phyloP scores from a whole-genome alignment of 1,140 invertebrate genomes.

The Oryzaephilus surinamensis region DNA sequence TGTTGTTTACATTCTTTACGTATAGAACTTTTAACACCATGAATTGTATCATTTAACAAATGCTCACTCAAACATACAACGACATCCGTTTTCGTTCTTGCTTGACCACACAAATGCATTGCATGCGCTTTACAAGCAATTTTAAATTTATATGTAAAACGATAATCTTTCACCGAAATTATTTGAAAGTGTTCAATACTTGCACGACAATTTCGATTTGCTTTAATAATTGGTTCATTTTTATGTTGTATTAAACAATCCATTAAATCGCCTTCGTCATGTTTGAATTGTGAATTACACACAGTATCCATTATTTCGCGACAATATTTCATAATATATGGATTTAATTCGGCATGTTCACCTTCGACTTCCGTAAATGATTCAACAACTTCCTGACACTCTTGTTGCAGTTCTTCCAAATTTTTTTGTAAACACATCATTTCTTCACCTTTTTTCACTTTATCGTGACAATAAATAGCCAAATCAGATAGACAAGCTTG shows the following conservation, averaged over 20 bases:
- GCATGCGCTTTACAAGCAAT: constrained; percentile 79
- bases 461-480: constrained; percentile 69
- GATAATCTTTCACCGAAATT: constrained; percentile 86
- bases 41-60: constrained; percentile 79
- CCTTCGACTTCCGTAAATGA: constrained; percentile 86
- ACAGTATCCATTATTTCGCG: constrained; percentile 70
- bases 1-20: constrained; percentile 80
- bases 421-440: constrained; percentile 89
- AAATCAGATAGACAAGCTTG: constrained; percentile 80
- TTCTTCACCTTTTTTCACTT: constrained; percentile 75
- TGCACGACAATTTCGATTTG: constrained; percentile 75
- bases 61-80: constrained; percentile 85
- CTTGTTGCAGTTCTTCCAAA: constrained; percentile 52
- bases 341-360: constrained; percentile 75
- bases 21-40: constrained; percentile 63
- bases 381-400: constrained; percentile 34
- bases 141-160: constrained; percentile 91
- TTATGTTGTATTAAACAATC: constrained; percentile 91
- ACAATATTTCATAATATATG: constrained; percentile 73
- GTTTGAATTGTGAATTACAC: constrained; percentile 61
- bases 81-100: constrained; percentile 76
- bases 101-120: constrained; percentile 62
- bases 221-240: constrained; percentile 65
- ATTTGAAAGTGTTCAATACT: constrained; percentile 92
- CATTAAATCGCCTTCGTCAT: constrained; percentile 78